Base-by-base conservation (phyloP, 2,113 vertebrate species). In the Takifugu bimaculatus region DNA sequence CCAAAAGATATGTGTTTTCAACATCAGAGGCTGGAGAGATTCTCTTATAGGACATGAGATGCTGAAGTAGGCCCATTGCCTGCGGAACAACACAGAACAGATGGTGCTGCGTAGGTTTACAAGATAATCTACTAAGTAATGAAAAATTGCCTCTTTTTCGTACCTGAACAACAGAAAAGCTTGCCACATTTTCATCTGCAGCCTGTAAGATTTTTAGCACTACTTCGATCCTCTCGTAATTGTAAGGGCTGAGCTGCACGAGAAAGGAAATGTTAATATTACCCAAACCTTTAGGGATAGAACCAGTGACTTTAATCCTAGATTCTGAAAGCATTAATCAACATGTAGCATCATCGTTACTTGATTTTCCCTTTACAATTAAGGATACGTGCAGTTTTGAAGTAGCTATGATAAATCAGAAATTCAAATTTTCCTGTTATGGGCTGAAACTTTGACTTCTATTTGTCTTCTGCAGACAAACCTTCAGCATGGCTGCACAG, bases 221-320 rank as follows among this genome's bases (percentile, higher is more conserved):
- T 29, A 92, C 87, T 80, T 95, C 94, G 32, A 98, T 93, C 77
- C 91, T 91, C 88, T 98, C 96, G 10, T 98, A 99, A 74, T 95
- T 93, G 65, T 99, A 99, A 2, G 97, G 96, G 79, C 94, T 95
- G 78, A 98, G 89, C 97, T 99, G 88, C 42, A 75, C 63, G 60
- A 5, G 15, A 14, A 5, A 63, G 3, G 63, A 62, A 7, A 15
- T 1, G 43, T 63, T 52, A 52, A 20, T 6, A 32, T 32, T 32
- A 20, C 20, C 20, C 20, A 20, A 20, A 20, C 20, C 20, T 20
- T 20, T 20, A 20, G 20, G 20, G 20, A 20, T 20, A 20, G 29
- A 32, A 32, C 5, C 29, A 39, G 11, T 39, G 35, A 39, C 35
- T 20, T 20, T 20, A 20, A 20, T 20, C 20, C 20, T 20, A 20